Evolutionary conservation across 2,888 invertebrate species (phyloP).

Genomic region (Trichogramma evanescens): DNA sequence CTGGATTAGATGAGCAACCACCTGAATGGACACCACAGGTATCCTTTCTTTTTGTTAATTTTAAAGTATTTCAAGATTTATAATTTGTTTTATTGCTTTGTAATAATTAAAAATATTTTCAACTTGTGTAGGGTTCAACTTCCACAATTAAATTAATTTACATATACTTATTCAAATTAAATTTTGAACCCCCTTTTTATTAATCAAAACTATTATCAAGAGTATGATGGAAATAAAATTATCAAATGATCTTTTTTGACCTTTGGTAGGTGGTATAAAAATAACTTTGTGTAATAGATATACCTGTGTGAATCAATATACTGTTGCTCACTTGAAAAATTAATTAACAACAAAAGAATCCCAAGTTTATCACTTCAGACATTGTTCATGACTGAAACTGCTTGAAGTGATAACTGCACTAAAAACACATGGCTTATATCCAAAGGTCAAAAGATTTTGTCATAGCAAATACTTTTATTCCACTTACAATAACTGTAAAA

Average conservation of each 20-base stretch:
- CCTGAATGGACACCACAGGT: slow-evolving; percentile 42
- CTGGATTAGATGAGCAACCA: slow-evolving; percentile 30
- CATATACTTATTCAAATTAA: too few species aligned
- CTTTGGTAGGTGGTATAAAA: slow-evolving; percentile 27
- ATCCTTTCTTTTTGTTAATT: background rate
- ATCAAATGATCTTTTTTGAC: slow-evolving; percentile 25
- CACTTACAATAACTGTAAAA: background rate
- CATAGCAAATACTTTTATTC: slow-evolving; percentile 7
- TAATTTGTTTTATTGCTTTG: background rate
- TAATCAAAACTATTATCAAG: background rate
- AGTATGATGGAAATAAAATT: slow-evolving; percentile 27
- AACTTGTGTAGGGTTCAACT: too few species aligned
- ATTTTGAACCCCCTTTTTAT: too few species aligned
- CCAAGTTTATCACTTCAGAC: slow-evolving; percentile 4
- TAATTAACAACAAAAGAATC: background rate
- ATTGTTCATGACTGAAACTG: slow-evolving; percentile 7
- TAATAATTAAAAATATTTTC: too few species aligned
- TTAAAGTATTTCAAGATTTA: too few species aligned
- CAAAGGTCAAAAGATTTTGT: slow-evolving; percentile 24
- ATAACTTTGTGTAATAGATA: slow-evolving; percentile 24
- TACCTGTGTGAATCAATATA: too few species aligned
- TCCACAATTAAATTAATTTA: too few species aligned
- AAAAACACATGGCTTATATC: slow-evolving; percentile 4
- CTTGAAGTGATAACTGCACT: slow-evolving; percentile 7
- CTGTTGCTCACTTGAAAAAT: too few species aligned